Evolutionary conservation across 2,797 vertebrate species (phyloP).

Genomic region (Ceyx erithaca): DNA sequence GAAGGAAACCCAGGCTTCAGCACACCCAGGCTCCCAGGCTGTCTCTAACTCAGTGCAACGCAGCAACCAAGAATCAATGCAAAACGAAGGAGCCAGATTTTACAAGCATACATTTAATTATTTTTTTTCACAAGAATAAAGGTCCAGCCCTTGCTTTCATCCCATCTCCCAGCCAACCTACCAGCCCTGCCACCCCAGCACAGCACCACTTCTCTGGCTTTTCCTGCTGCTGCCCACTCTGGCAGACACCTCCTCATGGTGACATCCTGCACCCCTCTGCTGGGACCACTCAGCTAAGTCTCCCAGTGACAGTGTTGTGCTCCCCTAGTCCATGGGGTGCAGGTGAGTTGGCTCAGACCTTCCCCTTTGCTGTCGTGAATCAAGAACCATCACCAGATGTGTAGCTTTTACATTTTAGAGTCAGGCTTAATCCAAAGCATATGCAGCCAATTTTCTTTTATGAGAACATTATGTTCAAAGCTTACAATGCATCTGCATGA

Average conservation of each 20-base stretch:
- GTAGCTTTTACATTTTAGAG: constrained; percentile 12
- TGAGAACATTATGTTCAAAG: constrained; percentile 4
- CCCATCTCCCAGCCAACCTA: background rate
- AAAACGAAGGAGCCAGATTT: background rate
- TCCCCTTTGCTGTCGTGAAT: background rate
- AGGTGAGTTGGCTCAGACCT: background rate
- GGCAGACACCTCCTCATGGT: background rate
- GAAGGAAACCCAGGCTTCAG: background rate
- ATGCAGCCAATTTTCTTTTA: constrained; percentile 47
- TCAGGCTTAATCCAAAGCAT: constrained; percentile 37
- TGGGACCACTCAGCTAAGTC: rapidly evolving
- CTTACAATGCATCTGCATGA: background rate
- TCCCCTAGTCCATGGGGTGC: background rate
- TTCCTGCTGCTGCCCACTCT: background rate
- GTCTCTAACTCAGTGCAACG: background rate
- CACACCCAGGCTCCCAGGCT: background rate
- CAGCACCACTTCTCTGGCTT: background rate
- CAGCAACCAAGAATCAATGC: rapidly evolving
- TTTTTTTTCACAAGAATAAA: background rate
- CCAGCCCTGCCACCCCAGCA: background rate
- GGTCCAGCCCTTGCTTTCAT: background rate
- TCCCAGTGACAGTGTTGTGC: rapidly evolving
- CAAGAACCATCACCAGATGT: background rate
- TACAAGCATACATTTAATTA: background rate
- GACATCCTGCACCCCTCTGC: background rate